Evolutionary conservation across 2,888 invertebrate species (phyloP), one percentile per base, ranked within the genome.

Genomic region (Idaea aversata): DNA sequence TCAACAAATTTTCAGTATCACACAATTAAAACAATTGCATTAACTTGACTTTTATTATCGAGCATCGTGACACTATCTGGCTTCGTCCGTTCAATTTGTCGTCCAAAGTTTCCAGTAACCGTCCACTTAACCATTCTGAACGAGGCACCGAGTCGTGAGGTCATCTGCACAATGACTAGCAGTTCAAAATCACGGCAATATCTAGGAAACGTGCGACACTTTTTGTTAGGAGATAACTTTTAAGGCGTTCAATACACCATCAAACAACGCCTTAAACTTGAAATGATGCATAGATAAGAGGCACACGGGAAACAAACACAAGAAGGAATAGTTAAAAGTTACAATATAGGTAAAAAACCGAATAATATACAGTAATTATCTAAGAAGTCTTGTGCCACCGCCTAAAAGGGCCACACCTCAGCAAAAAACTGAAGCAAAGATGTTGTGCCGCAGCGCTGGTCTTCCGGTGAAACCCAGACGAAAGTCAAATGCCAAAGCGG

Each of bases 101-200:
- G 47, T 47, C 10, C 47, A 47, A 47, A 47, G 47, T 47, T 47
- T 47, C 10, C 10, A 6, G 47, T 47, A 47, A 47, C 47, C 47
- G 47, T 7, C 34, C 16, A 25, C 34, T 59, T 6, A 59, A 16
- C 59, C 59, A 13, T 16, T 59, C 34, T 34, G 34, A 59, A 59
- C 59, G 34, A 6, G 34, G 25, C 59, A 25, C 34, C 16, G 64
- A 68, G 65, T 66, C 47, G 61, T 58, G 72, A 75, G 80, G 80
- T 81, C 79, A 80, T 80, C 74, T 67, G 63, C 66, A 85, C 83
- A 85, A 85, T 79, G 77, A 75, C 65, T 63, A 67, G 68, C 77
- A 72, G 75, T 79, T 77, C 78, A 78, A 84, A 87, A 87, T 85
- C 86, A 82, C 80, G 76, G 86, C 87, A 86, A 86, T 87, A 85